Base-by-base conservation (phyloP, 2,888 invertebrate genomes). In the Chironomus riparius region DNA sequence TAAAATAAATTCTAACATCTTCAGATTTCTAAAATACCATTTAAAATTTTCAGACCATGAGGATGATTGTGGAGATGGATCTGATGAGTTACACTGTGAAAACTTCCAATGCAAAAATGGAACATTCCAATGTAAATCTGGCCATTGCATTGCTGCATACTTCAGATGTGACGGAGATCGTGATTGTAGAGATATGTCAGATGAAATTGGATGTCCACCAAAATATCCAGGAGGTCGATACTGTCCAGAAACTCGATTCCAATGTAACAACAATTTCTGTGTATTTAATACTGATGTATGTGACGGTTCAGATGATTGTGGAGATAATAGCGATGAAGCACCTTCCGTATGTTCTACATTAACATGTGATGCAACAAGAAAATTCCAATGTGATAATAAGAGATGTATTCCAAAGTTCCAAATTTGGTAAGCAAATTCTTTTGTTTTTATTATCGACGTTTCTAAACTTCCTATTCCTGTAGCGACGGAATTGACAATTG, bases 11-110 rank as follows among this genome's bases (percentile, higher is more conserved):
- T 15, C 28, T 1, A 47, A n/a, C 1, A 3, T 38, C 15, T 15
- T 47, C 10, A 28, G 5, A 4, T 28, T 28, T 4, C 10, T 38
- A 47, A 47, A 69, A 7, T 28, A 12, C 3, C 5, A 48, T 24
- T 28, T 28, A 70, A 47, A 47, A 62, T 48, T 24, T 68, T 48
- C 1, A 76, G 76, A 98, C 82, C 94, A 94, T 83, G 97, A 97
- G 82, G 95, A 97, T 82, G 98, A 98, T 82, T 98, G 98, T 80
- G 95, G 96, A 0, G 98, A 98, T 83, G 92, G 93, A 79, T 92
- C 94, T 3, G 98, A 99, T 81, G 96, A 97, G 83, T 85, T 89
- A 77, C 90, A 90, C 74, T 96, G 96, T 80, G 90, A 89, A 70
- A 91, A 90, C 3, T 94, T 92, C 84, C 89, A 91, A 80, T 95